Evolutionary conservation across 2,113 vertebrate species (phyloP).

Genomic region (Fulica atra): DNA sequence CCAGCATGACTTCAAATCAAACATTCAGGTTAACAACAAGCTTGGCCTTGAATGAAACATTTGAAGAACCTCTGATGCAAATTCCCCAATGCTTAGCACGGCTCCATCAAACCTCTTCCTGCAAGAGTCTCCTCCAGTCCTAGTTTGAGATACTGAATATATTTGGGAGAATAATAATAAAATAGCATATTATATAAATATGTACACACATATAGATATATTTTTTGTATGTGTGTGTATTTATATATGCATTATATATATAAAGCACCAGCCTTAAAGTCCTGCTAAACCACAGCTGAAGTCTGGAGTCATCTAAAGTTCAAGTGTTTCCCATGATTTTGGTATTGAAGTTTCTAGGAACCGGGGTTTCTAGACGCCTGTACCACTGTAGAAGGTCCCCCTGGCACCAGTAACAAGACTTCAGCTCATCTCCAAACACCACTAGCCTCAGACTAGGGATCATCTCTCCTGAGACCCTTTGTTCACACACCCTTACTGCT

Average conservation of each 20-base stretch:
- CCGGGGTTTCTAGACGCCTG: not conserved
- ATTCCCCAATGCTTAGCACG: not conserved
- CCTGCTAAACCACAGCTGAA: not conserved
- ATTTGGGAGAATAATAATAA: conserved; percentile 6
- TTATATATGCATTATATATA: not conserved
- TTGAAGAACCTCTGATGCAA: conserved; percentile 35
- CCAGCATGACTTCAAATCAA: not conserved
- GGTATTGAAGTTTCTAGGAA: not conserved
- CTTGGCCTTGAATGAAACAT: conserved; percentile 34
- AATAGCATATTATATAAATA: not conserved
- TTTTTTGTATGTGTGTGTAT: not conserved
- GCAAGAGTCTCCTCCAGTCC: conserved; percentile 19
- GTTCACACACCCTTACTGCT: not conserved
- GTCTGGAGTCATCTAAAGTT: conserved; percentile 31
- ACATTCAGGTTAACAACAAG: not conserved
- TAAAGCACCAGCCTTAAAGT: conserved; percentile 8
- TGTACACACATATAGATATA: not conserved
- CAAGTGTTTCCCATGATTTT: conserved; percentile 11
- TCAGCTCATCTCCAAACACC: not conserved
- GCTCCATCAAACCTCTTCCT: conserved; percentile 43
- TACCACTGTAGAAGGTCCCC: not conserved
- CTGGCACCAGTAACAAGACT: not conserved
- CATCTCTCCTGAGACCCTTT: not conserved
- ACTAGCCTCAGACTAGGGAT: not conserved
- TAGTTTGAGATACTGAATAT: conserved; percentile 18